Conservation (phyloP, 2,797 vertebrate species). For the Alcedo quadribrachys region DNA sequence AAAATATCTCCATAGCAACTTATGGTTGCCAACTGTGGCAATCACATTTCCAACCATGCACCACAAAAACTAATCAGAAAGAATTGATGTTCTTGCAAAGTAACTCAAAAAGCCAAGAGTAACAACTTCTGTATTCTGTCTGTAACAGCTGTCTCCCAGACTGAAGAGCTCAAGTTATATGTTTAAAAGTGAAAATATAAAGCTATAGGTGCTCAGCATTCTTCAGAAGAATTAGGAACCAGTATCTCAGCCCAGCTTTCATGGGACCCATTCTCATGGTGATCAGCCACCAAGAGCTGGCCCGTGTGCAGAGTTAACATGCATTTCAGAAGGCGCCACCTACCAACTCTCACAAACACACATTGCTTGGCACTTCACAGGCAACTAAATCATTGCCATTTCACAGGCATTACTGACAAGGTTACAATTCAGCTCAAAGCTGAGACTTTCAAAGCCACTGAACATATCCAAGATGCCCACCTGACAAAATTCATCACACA, state of each 20-base stretch:
- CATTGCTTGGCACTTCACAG: not conserved
- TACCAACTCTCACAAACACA: not conserved
- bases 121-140: not conserved
- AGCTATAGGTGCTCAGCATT: not conserved
- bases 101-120: not conserved
- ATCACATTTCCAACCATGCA: not conserved
- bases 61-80: not conserved
- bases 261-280: not conserved
- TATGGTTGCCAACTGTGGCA: not conserved
- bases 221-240: not conserved
- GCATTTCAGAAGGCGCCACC: not conserved
- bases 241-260: not conserved
- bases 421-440: not conserved
- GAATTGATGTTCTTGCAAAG: not conserved
- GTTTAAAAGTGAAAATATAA: not conserved
- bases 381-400: not conserved
- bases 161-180: not conserved
- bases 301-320: no score
- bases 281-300: no score
- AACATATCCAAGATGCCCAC: not conserved
- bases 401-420: not conserved
- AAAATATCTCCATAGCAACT: not conserved
- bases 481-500: not conserved
- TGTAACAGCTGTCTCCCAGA: not conserved
- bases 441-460: not conserved